Conservation (phyloP, 2,113 vertebrate genomes). For the Cyphomyrus discorhynchus region DNA sequence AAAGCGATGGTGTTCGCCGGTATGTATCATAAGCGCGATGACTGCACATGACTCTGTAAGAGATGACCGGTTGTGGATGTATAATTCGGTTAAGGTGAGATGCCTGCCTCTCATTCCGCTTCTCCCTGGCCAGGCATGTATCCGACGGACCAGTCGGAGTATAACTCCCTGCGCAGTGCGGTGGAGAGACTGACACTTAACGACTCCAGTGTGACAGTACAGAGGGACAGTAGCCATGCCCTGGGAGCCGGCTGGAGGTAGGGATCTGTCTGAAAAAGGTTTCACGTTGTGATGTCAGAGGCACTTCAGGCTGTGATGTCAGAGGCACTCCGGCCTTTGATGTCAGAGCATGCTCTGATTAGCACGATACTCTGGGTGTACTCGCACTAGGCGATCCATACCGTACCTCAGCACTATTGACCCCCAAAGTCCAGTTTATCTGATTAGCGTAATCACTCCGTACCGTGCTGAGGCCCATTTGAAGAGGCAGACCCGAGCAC, state of each 20-base stretch:
- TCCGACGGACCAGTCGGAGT: conserved; percentile 88
- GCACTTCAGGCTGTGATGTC: neutral
- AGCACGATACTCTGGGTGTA: neutral
- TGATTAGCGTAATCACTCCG: neutral
- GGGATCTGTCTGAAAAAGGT: conserved; percentile 23
- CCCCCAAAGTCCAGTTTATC: neutral
- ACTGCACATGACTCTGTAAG: neutral
- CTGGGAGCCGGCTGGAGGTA: conserved; percentile 96
- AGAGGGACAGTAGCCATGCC: conserved; percentile 84
- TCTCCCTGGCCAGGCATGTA: conserved; percentile 73
- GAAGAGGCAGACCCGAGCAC: neutral
- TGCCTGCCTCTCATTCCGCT: neutral
- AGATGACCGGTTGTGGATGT: neutral
- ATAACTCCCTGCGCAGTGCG: conserved; percentile 79
- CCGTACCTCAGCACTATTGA: neutral
- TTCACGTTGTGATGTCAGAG: neutral
- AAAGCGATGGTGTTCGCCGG: conserved; percentile 99
- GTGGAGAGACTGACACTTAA: conserved; percentile 88
- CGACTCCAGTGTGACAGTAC: conserved; percentile 87
- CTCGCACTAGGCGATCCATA: neutral
- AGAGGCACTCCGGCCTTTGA: neutral
- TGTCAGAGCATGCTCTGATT: neutral
- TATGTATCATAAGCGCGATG: conserved; percentile 36
- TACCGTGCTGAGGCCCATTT: neutral
- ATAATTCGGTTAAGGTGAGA: neutral